Conservation (phyloP, 2,888 invertebrate species). For the Polymixis flavicincta region DNA sequence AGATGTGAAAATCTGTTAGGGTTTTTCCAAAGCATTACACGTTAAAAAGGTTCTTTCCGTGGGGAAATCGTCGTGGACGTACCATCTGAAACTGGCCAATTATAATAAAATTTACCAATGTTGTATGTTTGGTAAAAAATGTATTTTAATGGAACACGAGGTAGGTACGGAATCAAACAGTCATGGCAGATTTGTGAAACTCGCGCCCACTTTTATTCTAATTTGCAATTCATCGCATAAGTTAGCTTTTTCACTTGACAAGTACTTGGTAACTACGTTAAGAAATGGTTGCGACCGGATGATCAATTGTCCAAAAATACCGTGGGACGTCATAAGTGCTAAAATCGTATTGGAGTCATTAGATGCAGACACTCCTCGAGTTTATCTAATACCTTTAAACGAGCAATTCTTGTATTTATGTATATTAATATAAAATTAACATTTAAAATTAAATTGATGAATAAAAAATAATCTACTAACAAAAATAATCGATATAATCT, state of each 20-base stretch:
- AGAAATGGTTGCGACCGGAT: constrained; percentile 17
- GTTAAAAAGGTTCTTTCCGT: background rate
- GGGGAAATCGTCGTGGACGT: background rate
- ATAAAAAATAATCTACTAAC: too few species aligned
- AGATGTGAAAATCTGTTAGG: background rate
- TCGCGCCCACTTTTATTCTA: background rate
- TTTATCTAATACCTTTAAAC: too few species aligned
- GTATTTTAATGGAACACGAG: background rate
- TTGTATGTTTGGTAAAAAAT: background rate
- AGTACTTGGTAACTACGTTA: constrained; percentile 6
- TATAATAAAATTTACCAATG: background rate
- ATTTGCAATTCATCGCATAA: constrained; percentile 2
- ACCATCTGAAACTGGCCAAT: background rate
- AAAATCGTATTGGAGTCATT: background rate
- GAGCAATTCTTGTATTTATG: too few species aligned
- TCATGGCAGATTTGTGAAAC: background rate
- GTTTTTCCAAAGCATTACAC: background rate
- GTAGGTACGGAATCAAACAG: background rate
- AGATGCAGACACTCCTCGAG: background rate
- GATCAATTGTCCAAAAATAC: constrained; percentile 3
- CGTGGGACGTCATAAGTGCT: background rate
- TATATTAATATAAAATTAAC: too few species aligned
- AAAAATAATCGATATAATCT: too few species aligned
- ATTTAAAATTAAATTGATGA: too few species aligned
- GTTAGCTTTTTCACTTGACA: constrained; percentile 26